A percentile compares a stretch with the other conserved stretches of the same genome.
Evolutionary conservation across 2,888 invertebrate genomes (phyloP).

Genomic region (Teleiodes luculella): DNA sequence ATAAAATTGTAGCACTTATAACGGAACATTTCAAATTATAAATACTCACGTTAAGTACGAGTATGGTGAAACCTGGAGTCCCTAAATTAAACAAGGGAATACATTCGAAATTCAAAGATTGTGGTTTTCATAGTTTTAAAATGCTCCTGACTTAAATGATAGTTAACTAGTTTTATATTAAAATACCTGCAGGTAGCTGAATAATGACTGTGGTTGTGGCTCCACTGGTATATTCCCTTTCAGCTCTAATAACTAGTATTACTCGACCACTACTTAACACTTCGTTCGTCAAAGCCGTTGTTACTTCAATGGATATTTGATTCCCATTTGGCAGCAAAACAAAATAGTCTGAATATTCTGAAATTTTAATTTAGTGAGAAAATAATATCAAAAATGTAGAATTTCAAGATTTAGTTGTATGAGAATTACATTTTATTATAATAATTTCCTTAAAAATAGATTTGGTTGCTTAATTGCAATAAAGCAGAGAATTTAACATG

Average conservation of each 20-base stretch:
- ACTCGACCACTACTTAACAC: conserved; percentile 39
- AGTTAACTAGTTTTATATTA: not conserved
- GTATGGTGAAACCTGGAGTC: too few relatives aligned
- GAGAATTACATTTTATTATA: too few relatives aligned
- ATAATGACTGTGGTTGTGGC: conserved; percentile 54
- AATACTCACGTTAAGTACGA: too few relatives aligned
- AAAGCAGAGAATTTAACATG: too few relatives aligned
- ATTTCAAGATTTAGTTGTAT: too few relatives aligned
- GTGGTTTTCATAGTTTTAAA: conserved; percentile 12
- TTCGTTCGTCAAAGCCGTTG: conserved; percentile 34
- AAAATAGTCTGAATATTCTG: conserved; percentile 48
- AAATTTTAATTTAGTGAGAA: conserved; percentile 21
- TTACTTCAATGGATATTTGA: conserved; percentile 37
- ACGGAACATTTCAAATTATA: too few relatives aligned
- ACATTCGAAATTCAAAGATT: not conserved
- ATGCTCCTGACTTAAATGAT: too few relatives aligned
- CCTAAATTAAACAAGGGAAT: too few relatives aligned
- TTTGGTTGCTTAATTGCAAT: too few relatives aligned
- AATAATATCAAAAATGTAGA: too few relatives aligned
- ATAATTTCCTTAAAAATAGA: too few relatives aligned
- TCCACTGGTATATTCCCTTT: conserved; percentile 55
- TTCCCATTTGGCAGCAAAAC: conserved; percentile 31
- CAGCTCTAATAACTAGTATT: conserved; percentile 48
- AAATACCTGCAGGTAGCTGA: conserved; percentile 55
- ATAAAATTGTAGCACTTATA: too few relatives aligned